These are phyloP conservation scores for Gobionotothen gibberifrons DNA, from an alignment of 2,797 vertebrate species.

Conservation along the genomic window DNA sequence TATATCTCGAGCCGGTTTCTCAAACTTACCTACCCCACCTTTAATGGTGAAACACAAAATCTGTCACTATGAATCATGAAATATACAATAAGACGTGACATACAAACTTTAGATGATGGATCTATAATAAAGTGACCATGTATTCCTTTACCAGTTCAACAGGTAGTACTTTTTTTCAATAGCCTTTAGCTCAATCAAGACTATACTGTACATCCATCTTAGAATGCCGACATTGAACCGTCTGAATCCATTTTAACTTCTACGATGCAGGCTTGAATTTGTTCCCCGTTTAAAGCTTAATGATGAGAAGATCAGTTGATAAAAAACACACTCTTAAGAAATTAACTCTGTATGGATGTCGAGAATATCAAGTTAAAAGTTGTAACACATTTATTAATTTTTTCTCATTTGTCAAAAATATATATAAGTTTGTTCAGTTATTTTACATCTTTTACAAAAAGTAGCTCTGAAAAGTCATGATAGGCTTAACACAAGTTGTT, in stretches of 20 bases:
- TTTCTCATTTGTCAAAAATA: slow-evolving; percentile 9
- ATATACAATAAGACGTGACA: slow-evolving; percentile 26
- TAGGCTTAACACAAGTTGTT: slow-evolving; percentile 1
- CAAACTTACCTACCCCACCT: too few relatives aligned
- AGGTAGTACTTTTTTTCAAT: background rate
- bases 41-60: background rate
- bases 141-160: background rate
- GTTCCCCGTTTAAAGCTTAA: slow-evolving; percentile 10
- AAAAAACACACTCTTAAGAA: background rate
- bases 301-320: background rate
- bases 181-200: background rate
- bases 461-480: slow-evolving; percentile 52
- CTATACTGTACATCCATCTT: background rate
- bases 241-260: background rate
- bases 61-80: slow-evolving; percentile 30
- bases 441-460: slow-evolving; percentile 19
- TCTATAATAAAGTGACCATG: background rate
- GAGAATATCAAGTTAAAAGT: background rate
- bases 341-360: background rate
- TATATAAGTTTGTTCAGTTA: slow-evolving; percentile 2
- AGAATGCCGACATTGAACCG: background rate
- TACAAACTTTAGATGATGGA: slow-evolving; percentile 5
- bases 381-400: slow-evolving; percentile 35
- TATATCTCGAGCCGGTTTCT: too few relatives aligned
- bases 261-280: background rate